Evolutionary conservation across 2,888 invertebrate species (phyloP), one percentile per base, ranked within the genome.

Genomic region (Apodemia hepburni): DNA sequence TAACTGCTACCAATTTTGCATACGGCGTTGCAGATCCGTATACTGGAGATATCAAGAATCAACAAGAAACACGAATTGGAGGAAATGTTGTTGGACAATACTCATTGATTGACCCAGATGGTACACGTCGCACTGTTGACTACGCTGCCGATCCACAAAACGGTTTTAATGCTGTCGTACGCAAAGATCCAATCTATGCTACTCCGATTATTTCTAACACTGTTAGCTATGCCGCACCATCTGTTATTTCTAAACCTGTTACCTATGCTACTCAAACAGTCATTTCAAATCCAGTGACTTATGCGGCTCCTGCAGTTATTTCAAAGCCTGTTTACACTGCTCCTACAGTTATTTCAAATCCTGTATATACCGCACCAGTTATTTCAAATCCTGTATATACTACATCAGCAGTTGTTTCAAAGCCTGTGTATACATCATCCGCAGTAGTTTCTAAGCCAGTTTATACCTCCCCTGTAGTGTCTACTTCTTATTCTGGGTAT

Each of bases 151-250:
- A 91, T 47, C 81, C 85, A 3, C 73, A 84, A 62, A 80, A 75
- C 64, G 92, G 92, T 22, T 92, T 92, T 81, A 92, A 92, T 79
- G 92, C 92, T 57, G 83, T 92, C 58, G 92, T 92, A 0, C 86
- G 84, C 75, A 88, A 85, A 70, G 89, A 87, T 75, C 79, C 81
- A 9, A 78, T 85, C 17, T 73, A 76, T 57, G 74, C 71, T 61
- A 77, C 79, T 12, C 70, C 33, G 6, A 59, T 49, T 22, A 29
- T 27, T 35, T 63, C 47, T 15, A 61, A 38, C 27, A 27, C 68
- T 61, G 68, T 57, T 8, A 54, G 22, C 5, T 54, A 54, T 54
- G 54, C 60, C 17, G 18, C 35, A 9, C 54, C 57, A 3, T 11
- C 60, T n/a, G 61, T 42, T 22, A 54, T 54, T 35, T 60, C 47